phyloP scores from a whole-genome alignment of 2,888 invertebrate genomes.

The Unio delphinus region DNA sequence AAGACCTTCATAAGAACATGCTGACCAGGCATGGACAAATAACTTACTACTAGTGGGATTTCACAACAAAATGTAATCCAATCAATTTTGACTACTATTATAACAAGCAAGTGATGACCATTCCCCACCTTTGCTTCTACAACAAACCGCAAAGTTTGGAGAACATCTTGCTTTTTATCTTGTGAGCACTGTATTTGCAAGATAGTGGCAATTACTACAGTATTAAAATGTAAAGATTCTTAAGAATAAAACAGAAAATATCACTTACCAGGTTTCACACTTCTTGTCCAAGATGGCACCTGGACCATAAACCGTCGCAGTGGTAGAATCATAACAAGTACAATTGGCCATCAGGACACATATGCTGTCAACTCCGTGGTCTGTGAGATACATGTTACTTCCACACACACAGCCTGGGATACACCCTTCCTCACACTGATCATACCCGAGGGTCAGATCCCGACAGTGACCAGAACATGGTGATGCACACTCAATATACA shows the following conservation, averaged over 20 bases:
- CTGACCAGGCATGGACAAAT: no score
- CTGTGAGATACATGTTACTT: conserved; percentile 12
- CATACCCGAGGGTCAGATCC: conserved; percentile 19
- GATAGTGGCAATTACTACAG: neutral
- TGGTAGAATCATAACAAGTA: conserved; percentile 28
- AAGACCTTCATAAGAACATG: no score
- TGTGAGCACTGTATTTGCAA: no score
- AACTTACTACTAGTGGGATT: no score
- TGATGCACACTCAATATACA: conserved; percentile 20
- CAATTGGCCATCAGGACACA: conserved; percentile 28
- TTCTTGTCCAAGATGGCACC: conserved; percentile 12
- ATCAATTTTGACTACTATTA: no score
- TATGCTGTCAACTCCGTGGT: conserved; percentile 2
- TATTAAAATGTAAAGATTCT: neutral
- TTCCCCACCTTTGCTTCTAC: no score
- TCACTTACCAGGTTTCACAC: conserved; percentile 30
- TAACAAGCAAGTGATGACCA: no score
- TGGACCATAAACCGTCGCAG: conserved; percentile 11
- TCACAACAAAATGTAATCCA: no score
- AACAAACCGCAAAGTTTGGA: no score
- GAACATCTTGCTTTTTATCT: no score
- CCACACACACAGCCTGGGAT: conserved; percentile 36
- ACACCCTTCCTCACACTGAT: conserved; percentile 27
- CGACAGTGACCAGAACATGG: conserved; percentile 24
- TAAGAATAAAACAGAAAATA: neutral